Evolutionary conservation across 1,140 invertebrate genomes (phyloP).

Genomic region (Drosophila pruinosa): DNA sequence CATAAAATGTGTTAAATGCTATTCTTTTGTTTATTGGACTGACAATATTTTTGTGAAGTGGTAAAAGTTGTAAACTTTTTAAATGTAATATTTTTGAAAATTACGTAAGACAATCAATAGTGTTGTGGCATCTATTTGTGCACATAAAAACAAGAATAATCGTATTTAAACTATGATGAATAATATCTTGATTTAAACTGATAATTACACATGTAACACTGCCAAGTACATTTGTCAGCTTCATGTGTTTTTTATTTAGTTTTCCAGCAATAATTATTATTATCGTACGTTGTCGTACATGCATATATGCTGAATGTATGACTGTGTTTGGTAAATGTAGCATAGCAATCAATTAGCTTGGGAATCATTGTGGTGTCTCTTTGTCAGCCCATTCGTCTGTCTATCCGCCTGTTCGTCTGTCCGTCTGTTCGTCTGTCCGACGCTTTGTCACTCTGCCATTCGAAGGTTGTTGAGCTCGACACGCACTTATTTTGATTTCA

Average conservation of each 20-base stretch:
- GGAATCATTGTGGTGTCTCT: conserved; percentile 7
- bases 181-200: background rate
- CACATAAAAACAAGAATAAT: background rate
- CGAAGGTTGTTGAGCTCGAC: conserved; percentile 38
- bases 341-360: conserved; percentile 47
- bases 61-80: background rate
- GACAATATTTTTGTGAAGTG: background rate
- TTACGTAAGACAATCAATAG: background rate
- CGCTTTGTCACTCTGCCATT: background rate
- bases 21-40: background rate
- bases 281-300: background rate
- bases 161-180: background rate
- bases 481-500: conserved; percentile 44
- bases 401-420: background rate
- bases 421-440: background rate
- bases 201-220: background rate
- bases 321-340: conserved; percentile 43
- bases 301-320: background rate
- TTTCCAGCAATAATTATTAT: background rate
- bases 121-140: background rate
- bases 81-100: no score
- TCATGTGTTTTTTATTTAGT: no score
- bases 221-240: background rate
- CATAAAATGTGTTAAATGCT: background rate
- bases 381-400: background rate